phyloP scores from a whole-genome alignment of 2,113 vertebrate species.

The Emydura subglobosa region DNA sequence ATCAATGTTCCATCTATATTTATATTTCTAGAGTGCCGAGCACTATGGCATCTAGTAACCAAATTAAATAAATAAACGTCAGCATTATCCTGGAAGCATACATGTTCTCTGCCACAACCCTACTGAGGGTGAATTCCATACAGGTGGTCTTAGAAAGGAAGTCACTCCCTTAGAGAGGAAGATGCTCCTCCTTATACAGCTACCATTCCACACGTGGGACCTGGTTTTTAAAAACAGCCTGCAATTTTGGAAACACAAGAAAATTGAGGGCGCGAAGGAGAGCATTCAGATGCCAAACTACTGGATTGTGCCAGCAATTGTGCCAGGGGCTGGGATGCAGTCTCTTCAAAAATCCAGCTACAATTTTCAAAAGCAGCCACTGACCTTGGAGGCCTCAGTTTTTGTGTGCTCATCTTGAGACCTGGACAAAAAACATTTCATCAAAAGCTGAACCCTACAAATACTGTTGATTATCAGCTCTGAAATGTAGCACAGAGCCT shows the following conservation, averaged over 20 bases:
- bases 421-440: not conserved
- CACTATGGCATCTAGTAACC: not conserved
- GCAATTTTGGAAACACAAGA: constrained; percentile 39
- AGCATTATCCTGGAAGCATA: not conserved
- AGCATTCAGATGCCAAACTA: not conserved
- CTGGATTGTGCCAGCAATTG: not conserved
- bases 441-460: not conserved
- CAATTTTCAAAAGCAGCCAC: not conserved
- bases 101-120: not conserved
- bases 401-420: not conserved
- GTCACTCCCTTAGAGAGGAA: not conserved
- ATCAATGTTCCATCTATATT: not conserved
- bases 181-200: not conserved
- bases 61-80: not conserved
- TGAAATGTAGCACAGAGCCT: not conserved
- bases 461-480: not conserved
- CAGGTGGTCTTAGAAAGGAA: not conserved
- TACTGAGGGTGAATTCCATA: not conserved
- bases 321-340: not conserved
- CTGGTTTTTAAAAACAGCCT: constrained; percentile 19
- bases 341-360: constrained; percentile 14
- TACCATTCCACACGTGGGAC: not conserved
- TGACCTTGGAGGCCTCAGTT: not conserved
- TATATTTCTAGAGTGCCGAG: not conserved
- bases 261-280: constrained; percentile 27